Evolutionary conservation across 2,797 vertebrate species (phyloP).

Genomic region (Trematomus bernacchii): DNA sequence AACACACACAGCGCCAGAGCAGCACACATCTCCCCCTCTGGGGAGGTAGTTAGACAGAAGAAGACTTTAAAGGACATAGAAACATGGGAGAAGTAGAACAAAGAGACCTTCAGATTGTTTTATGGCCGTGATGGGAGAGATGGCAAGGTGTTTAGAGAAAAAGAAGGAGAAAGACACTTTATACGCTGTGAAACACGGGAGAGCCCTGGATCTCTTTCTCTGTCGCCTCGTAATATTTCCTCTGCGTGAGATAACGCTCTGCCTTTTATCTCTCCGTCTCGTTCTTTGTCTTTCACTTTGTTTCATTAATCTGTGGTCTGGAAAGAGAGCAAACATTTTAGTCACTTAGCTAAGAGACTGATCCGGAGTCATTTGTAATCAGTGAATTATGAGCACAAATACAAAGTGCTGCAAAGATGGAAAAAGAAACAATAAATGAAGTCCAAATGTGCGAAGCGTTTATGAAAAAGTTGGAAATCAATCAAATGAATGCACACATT

Average conservation of each 20-base stretch:
- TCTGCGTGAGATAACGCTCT: conserved; percentile 12
- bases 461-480: conserved; percentile 8
- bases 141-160: conserved; percentile 48
- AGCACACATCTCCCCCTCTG: conserved; percentile 19
- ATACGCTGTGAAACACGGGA: conserved; percentile 43
- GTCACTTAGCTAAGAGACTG: conserved; percentile 15
- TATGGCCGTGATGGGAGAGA: conserved; percentile 28
- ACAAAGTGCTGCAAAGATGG: background rate
- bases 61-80: conserved; percentile 51
- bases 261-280: conserved; percentile 3
- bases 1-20: background rate
- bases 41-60: background rate
- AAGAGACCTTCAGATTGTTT: conserved; percentile 40
- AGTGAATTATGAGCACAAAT: conserved; percentile 14
- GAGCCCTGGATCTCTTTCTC: conserved; percentile 25
- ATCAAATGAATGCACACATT: conserved; percentile 18
- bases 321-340: conserved; percentile 35
- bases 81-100: conserved; percentile 27
- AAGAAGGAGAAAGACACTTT: conserved; percentile 34
- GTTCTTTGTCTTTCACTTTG: conserved; percentile 10
- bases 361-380: background rate
- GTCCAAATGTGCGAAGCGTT: background rate
- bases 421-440: background rate
- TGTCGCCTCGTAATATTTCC: conserved; percentile 45
- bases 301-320: conserved; percentile 31